A percentile compares a stretch with the other conserved stretches of the same genome.
Evolutionary conservation across 2,888 invertebrate species (phyloP).

Genomic region (Mythimna loreyi): DNA sequence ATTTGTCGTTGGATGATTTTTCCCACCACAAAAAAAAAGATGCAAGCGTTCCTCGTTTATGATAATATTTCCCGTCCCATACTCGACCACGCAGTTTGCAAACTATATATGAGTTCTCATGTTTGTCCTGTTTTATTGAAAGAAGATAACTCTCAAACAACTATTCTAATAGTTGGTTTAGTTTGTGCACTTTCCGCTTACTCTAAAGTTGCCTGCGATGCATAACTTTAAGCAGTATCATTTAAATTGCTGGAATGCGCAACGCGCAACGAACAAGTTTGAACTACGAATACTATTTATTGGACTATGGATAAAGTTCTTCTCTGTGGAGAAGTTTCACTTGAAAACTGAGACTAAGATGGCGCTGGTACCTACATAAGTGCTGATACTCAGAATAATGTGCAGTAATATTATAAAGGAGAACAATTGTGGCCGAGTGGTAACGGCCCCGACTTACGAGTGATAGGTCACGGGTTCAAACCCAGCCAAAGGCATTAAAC

Average conservation of each 20-base stretch:
- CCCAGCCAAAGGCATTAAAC: no score
- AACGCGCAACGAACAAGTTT: slow-evolving; percentile 26
- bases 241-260: slow-evolving; percentile 20
- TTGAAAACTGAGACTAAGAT: slow-evolving; percentile 13
- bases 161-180: neutral
- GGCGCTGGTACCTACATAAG: neutral
- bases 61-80: neutral
- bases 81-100: neutral
- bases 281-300: slow-evolving; percentile 26
- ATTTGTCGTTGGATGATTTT: no score
- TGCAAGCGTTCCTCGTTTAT: no score
- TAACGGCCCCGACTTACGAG: no score
- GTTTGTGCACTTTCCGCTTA: slow-evolving; percentile 22
- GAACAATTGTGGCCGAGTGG: no score
- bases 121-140: slow-evolving; percentile 5
- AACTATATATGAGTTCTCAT: slow-evolving; percentile 3
- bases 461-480: no score
- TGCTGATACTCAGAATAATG: neutral
- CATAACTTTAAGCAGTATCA: slow-evolving; percentile 9
- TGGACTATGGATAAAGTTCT: slow-evolving; percentile 26
- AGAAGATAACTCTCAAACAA: neutral
- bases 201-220: neutral
- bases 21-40: no score
- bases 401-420: neutral
- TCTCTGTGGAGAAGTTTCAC: neutral